phyloP scores from a whole-genome alignment of 2,797 vertebrate genomes.

The Channa striata region DNA sequence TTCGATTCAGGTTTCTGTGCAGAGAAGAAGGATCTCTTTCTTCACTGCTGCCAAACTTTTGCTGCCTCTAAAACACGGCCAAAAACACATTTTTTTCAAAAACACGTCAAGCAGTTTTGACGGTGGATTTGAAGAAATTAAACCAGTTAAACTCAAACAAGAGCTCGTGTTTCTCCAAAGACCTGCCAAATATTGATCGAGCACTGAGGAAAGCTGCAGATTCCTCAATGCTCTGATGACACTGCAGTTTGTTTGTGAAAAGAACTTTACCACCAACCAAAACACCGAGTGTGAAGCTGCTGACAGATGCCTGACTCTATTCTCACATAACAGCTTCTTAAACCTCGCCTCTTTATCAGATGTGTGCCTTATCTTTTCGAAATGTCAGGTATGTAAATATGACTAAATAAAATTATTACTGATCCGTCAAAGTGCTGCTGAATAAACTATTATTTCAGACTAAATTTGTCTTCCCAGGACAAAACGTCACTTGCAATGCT shows the following conservation, averaged over 20 bases:
- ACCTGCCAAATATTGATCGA: background rate
- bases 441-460: no score
- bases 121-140: constrained; percentile 9
- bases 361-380: background rate
- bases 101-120: background rate
- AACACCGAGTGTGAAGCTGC: constrained; percentile 6
- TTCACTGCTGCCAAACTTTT: constrained; percentile 81
- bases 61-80: constrained; percentile 76
- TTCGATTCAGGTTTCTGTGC: constrained; percentile 59
- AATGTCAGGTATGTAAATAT: no score
- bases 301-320: constrained; percentile 1
- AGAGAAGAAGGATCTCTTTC: constrained; percentile 86
- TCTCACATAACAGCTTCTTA: background rate
- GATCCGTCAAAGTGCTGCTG: background rate
- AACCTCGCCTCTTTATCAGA: constrained; percentile 11
- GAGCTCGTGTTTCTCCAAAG: background rate
- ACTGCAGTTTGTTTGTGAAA: constrained; percentile 4
- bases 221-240: constrained; percentile 3
- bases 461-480: no score
- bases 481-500: no score
- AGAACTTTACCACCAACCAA: background rate
- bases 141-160: constrained; percentile 20
- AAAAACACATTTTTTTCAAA: constrained; percentile 30
- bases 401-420: background rate
- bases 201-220: background rate